Base-by-base conservation (phyloP, 2,888 invertebrate genomes). In the Trachelus iudaicus region DNA sequence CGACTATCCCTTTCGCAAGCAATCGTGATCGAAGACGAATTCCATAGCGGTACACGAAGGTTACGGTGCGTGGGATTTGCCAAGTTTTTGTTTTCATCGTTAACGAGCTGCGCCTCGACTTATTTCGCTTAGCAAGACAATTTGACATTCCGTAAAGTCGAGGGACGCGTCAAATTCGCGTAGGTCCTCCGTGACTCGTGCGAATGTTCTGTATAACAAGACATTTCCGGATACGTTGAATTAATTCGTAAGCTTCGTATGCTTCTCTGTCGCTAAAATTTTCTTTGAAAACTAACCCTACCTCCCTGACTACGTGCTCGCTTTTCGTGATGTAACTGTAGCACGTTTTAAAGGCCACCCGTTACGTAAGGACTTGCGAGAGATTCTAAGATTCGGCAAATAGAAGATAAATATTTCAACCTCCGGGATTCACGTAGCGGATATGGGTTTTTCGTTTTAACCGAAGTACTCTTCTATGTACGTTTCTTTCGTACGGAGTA, bases 51-150 rank as follows among this genome's bases (percentile, higher is more conserved):
- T 56, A 23, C 56, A 23, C 56, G 56, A 56, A 56, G 56, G 56
- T 9, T 23, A 56, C 9, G 15, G 9, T 23, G 56, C 56, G 56
- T 56, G 56, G 56, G 56, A 56, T 56, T 9, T 56, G 56, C 56
- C 31, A 71, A 71, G 31, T 71, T 71, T 34, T 34, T 71, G 31
- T 71, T 71, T 71, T 71, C 71, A 31, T 71, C 71, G 71, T 71
- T 71, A 71, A 12, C 71, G 31, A 31, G 71, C 31, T 30, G 23
- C 71, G 71, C 11, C 12, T 15, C 71, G 6, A 15, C 71, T 11
- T 71, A 71, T 71, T 34, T 31, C 12, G 71, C 33, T 71, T 31
- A 71, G 33, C 71, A 9, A 56, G 56, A 23, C 23, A 0, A 9
- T 23, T 9, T 23, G 56, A 23, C 56, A 56, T 56, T 56, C 6